Conservation (phyloP, 2,113 vertebrate genomes). For the Thamnophis sirtalis region DNA sequence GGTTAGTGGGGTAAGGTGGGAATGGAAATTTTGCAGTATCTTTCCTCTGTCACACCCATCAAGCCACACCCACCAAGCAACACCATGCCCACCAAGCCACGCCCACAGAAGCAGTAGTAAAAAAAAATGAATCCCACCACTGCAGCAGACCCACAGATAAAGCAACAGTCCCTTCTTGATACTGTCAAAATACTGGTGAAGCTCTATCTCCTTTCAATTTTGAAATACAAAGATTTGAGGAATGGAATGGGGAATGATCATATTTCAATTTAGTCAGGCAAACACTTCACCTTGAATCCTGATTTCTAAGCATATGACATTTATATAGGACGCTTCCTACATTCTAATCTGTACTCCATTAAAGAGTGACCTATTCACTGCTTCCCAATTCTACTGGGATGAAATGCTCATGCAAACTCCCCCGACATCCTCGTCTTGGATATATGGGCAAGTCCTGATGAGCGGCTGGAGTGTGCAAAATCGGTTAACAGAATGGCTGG, state of each 20-base stretch:
- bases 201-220: neutral
- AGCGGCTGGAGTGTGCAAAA: constrained; percentile 22
- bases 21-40: too few relatives aligned
- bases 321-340: neutral
- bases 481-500: constrained; percentile 42
- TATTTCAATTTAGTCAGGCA: neutral
- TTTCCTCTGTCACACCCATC: too few relatives aligned
- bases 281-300: neutral
- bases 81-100: too few relatives aligned
- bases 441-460: neutral
- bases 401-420: neutral
- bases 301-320: neutral
- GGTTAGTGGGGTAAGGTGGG: too few relatives aligned
- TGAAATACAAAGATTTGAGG: neutral
- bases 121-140: too few relatives aligned
- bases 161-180: neutral
- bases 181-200: neutral
- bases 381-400: neutral
- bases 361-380: neutral
- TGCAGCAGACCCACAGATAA: neutral
- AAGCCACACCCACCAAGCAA: too few relatives aligned
- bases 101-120: too few relatives aligned
- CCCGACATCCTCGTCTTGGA: neutral
- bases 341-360: neutral
- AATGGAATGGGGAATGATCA: neutral